Evolutionary conservation across 2,797 vertebrate genomes (phyloP), one percentile per base, ranked within the genome.

Genomic region (Macropodus opercularis): DNA sequence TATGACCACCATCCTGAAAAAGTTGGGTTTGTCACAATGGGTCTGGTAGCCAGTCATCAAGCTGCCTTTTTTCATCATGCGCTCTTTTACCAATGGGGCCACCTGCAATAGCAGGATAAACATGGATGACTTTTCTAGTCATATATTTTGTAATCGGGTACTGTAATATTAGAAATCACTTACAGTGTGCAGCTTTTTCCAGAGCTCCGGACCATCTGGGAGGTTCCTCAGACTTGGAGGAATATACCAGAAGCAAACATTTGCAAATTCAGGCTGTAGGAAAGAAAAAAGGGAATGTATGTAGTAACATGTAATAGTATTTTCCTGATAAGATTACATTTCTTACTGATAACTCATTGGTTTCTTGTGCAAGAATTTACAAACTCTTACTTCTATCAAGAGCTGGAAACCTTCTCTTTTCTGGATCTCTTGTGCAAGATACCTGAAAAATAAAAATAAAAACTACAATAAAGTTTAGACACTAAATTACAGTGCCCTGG

Each of bases 201-300:
- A 93, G 77, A 93, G 92, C 49, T 93, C 93, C 5, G 91, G 87
- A 77, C 92, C 86, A 6, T 90, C 90, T 19, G 91, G 74, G 81
- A 92, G 90, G 24, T 54, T 83, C 79, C 90, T 91, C 63, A 94
- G 83, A 79, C 92, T 93, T 0, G 92, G 94, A 61, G 94, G 94
- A 86, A 95, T 88, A 87, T 94, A 95, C 93, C 94, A 95, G 84
- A 95, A 94, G 78, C 94, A 96, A 72, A 95, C 52, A 0, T 95
- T 95, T 69, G 94, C 81, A 69, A 91, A 95, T 80, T 95, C 94
- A 0, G 94, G 94, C 94, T 95, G 70, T 44, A 69, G n/a, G n/a
- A 13, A 69, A 24, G 34, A 66, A 47, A 53, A 55, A 32, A 64
- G 13, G n/a, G n/a, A n/a, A n/a, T n/a, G n/a, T n/a, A n/a, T 52